Base-by-base conservation (phyloP, 2,797 vertebrate genomes). In the Poecilia gillii region DNA sequence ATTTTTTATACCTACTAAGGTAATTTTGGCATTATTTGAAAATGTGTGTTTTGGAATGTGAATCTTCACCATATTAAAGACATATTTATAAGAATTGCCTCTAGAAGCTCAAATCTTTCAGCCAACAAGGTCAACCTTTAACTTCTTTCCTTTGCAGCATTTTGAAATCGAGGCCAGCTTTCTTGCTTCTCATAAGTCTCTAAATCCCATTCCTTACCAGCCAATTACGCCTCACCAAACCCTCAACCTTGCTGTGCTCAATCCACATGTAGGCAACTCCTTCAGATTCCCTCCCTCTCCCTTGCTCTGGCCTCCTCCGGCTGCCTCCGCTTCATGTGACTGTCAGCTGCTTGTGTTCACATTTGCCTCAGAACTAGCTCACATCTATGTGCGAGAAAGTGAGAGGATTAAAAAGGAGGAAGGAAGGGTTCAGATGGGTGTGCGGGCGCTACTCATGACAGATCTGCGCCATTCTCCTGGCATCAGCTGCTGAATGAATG, bases 331-430 rank as follows among this genome's bases (percentile, higher is more conserved):
- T 93, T 94, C 96, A 96, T 96, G 96, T 96, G 96, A 96, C 95
- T 90, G 94, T 96, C 96, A 96, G 96, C 95, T 96, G 96, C 90
- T 93, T 91, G 80, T 89, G 91, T 81, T 87, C 90, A 83, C 81
- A 12, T 73, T 77, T 25, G 74, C 77, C 83, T 87, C 83, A 80
- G 66, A 85, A 86, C 76, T 49, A 53, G 81, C 82, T 72, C 75
- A 84, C 89, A 80, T 86, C 46, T 45, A 55, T 81, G 80, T 81
- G 88, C 72, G 80, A 89, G 73, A 89, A 89, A 88, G 64, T 70
- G 49, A 84, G 73, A 28, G 80, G 73, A 76, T 64, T 79, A 83
- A 79, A 82, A 81, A 85, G 64, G 25, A 86, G 80, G 85, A 84
- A 90, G 86, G 74, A 75, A 85, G 47, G 36, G 33, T 77, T 68